These are phyloP conservation scores for Drosophila subobscura DNA, from an alignment of 1,140 invertebrate genomes.

Conservation along the genomic window DNA sequence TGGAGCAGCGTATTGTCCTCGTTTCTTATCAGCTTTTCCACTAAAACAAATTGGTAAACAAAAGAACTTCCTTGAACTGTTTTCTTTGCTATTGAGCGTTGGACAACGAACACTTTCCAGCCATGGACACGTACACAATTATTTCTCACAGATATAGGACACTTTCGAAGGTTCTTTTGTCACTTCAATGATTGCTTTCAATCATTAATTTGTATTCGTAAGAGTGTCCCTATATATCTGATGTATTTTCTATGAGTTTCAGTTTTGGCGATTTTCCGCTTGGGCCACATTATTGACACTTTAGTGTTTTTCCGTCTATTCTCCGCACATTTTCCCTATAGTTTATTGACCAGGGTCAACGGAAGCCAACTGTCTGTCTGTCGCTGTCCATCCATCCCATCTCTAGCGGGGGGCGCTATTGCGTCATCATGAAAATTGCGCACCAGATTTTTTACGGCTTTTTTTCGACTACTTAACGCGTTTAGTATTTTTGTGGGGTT, in stretches of 20 bases:
- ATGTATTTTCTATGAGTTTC: slow-evolving; percentile 35
- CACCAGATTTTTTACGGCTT: slow-evolving; percentile 35
- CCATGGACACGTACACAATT: too few relatives aligned
- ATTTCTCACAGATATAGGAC: slow-evolving; percentile 1
- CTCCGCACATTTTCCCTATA: slow-evolving; percentile 27
- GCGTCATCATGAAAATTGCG: slow-evolving; percentile 58
- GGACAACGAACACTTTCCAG: too few relatives aligned
- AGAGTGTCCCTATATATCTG: slow-evolving; percentile 6
- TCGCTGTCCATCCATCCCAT: slow-evolving; percentile 8
- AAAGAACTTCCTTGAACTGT: too few relatives aligned
- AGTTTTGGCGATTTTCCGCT: background rate
- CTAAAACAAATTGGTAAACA: too few relatives aligned
- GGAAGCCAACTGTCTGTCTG: slow-evolving; percentile 50
- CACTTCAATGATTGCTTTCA: slow-evolving; percentile 22
- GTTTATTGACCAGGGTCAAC: slow-evolving; percentile 69
- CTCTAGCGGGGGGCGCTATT: slow-evolving; percentile 31
- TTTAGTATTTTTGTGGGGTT: slow-evolving; percentile 35
- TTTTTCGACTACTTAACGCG: slow-evolving; percentile 51
- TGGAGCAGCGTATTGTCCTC: too few relatives aligned
- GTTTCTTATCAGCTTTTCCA: too few relatives aligned
- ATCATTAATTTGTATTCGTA: slow-evolving; percentile 2
- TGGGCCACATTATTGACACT: slow-evolving; percentile 53
- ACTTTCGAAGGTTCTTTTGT: slow-evolving; percentile 7
- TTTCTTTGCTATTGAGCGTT: too few relatives aligned
- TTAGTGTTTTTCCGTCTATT: slow-evolving; percentile 49